These are phyloP conservation scores for Propithecus coquereli DNA, from an alignment of 2,113 vertebrate species.

Conservation along the genomic window DNA sequence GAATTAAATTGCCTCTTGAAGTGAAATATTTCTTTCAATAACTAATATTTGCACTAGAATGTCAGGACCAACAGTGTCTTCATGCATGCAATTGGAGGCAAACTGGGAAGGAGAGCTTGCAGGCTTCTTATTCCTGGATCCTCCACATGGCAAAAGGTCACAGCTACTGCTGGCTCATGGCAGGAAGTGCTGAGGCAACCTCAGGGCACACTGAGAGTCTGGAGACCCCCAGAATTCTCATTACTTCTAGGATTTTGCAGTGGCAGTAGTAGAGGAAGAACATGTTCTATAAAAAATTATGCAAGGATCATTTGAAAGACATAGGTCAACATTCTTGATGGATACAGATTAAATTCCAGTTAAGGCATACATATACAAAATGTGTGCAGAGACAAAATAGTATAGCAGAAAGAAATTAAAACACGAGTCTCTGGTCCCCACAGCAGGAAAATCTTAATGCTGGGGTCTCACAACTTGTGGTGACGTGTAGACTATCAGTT, in stretches of 20 bases:
- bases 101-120: neutral
- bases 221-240: neutral
- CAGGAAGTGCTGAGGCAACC: neutral
- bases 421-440: neutral
- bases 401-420: neutral
- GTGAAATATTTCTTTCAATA: slow-evolving; percentile 11
- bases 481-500: neutral
- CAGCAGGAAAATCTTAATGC: neutral
- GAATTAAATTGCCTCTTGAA: slow-evolving; percentile 39
- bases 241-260: neutral
- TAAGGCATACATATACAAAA: neutral
- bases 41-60: slow-evolving; percentile 27
- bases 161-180: neutral
- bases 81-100: neutral
- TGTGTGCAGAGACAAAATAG: neutral
- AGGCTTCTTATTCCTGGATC: neutral
- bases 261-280: neutral
- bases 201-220: neutral
- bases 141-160: neutral
- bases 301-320: neutral
- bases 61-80: slow-evolving; percentile 10
- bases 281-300: neutral
- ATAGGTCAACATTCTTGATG: neutral
- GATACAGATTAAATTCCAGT: neutral
- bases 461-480: neutral